Conservation (phyloP, 1,140 invertebrate genomes). For the Solen grandis region DNA sequence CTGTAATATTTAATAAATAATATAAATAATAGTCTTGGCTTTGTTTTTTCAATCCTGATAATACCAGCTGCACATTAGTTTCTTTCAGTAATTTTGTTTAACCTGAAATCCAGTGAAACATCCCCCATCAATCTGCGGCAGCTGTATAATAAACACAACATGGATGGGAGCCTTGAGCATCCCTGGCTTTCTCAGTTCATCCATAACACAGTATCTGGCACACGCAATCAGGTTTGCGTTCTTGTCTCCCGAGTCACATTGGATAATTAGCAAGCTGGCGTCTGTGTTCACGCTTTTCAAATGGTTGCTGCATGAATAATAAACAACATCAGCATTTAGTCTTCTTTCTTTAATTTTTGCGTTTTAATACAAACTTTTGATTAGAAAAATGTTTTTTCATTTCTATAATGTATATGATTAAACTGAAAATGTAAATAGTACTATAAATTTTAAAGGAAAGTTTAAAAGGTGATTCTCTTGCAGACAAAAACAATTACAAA, state of each 20-base stretch:
- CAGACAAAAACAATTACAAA: background rate
- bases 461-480: background rate
- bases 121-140: too few species aligned
- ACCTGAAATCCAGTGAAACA: too few species aligned
- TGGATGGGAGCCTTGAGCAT: slow-evolving; percentile 46
- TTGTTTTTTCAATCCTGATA: too few species aligned
- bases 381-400: background rate
- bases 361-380: background rate
- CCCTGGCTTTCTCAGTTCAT: slow-evolving; percentile 29
- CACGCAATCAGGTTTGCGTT: too few species aligned
- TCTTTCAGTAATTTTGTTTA: too few species aligned
- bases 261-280: slow-evolving; percentile 67
- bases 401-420: slow-evolving; percentile 7
- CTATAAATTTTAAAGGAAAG: background rate
- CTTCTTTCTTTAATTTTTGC: background rate
- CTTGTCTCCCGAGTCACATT: too few species aligned
- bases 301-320: slow-evolving; percentile 50
- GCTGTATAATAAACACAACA: too few species aligned
- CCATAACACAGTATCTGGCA: slow-evolving; percentile 63
- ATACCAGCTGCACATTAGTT: too few species aligned
- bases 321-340: background rate
- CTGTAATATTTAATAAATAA: too few species aligned
- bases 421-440: background rate
- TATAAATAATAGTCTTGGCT: too few species aligned
- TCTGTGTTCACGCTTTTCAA: slow-evolving; percentile 35